Evolutionary conservation across 2,113 vertebrate species (phyloP).

Genomic region (cat (Felis catus)): F.catus_Fca126_mat1.0 CM031420.1:132284501-132285000

Average conservation of each 20-base stretch:
- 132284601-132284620: slow-evolving; percentile 94
- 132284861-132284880: neutral
- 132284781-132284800: neutral
- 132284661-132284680: neutral
- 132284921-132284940: neutral
- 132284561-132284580: slow-evolving; percentile 89
- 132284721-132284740: neutral
- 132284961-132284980: no score
- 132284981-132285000: no score
- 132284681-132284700: neutral
- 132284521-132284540: slow-evolving; percentile 92
- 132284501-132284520: slow-evolving; percentile 84
- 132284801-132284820: slow-evolving; percentile 5
- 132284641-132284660: neutral
- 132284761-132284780: neutral
- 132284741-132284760: neutral
- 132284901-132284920: neutral
- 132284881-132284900: neutral
- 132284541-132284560: slow-evolving; percentile 94
- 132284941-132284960: no score
- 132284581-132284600: slow-evolving; percentile 93
- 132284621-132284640: slow-evolving; percentile 93
- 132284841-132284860: neutral
- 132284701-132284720: neutral
- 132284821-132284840: neutral